These are phyloP conservation scores for Falcunculus frontatus DNA, from an alignment of 2,113 vertebrate species.

Conservation along the genomic window DNA sequence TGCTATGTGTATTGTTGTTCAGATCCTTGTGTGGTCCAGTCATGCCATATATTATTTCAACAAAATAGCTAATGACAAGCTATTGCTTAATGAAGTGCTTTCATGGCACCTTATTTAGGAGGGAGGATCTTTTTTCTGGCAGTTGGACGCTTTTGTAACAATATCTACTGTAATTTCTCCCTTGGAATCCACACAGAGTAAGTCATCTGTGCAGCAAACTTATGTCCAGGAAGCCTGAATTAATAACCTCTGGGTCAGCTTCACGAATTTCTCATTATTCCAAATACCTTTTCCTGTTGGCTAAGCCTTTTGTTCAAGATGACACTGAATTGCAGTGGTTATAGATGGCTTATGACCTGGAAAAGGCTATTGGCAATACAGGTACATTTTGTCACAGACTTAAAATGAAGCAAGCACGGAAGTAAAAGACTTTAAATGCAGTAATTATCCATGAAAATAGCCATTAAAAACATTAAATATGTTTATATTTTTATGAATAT, in stretches of 20 bases:
- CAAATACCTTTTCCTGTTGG: neutral
- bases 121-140: conserved; percentile 6
- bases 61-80: conserved; percentile 4
- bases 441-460: conserved; percentile 60
- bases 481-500: neutral
- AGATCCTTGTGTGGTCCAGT: conserved; percentile 35
- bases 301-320: neutral
- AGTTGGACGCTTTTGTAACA: neutral
- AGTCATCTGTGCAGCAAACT: conserved; percentile 3
- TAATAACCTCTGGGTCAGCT: conserved; percentile 25
- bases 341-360: neutral
- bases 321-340: neutral
- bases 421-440: conserved; percentile 38
- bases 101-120: conserved; percentile 23
- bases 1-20: neutral
- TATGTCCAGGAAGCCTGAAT: neutral
- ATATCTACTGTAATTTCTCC: neutral
- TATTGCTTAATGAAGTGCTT: conserved; percentile 28
- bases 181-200: neutral
- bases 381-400: conserved; percentile 41
- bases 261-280: conserved; percentile 13
- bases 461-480: conserved; percentile 43
- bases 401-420: conserved; percentile 54
- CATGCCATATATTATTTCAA: neutral
- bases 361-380: conserved; percentile 30